Percentiles rank a stretch among this genome's conserved stretches.
Conservation (phyloP, 2,113 vertebrate genomes). For the Lampris incognitus region DNA sequence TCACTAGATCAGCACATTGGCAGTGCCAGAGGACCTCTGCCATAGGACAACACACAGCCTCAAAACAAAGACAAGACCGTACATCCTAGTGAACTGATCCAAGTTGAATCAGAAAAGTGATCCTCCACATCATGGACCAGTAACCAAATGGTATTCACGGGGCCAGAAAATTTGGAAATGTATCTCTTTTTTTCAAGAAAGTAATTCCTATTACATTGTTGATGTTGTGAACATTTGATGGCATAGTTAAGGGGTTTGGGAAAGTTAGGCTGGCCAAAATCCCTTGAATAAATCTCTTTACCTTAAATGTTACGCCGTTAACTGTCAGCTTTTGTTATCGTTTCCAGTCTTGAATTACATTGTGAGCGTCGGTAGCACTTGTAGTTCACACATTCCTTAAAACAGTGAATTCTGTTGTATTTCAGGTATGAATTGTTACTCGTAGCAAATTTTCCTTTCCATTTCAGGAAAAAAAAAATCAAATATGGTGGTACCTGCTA, state of each 20-base stretch:
- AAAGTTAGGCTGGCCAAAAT: conserved; percentile 29
- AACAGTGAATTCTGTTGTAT: conserved; percentile 65
- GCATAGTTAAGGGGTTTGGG: conserved; percentile 59
- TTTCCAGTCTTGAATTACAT: conserved; percentile 46
- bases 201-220: conserved; percentile 43
- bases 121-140: conserved; percentile 50
- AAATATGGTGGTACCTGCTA: conserved; percentile 56
- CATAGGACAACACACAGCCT: conserved; percentile 34
- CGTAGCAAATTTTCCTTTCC: conserved; percentile 55
- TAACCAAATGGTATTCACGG: conserved; percentile 22
- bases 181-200: conserved; percentile 40
- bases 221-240: conserved; percentile 52
- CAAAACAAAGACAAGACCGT: conserved; percentile 24
- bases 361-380: conserved; percentile 51
- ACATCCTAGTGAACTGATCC: conserved; percentile 25
- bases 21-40: conserved; percentile 41
- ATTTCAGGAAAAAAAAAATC: conserved; percentile 51
- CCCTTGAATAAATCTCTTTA: conserved; percentile 14
- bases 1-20: conserved; percentile 22
- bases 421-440: conserved; percentile 59
- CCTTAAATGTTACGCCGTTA: conserved; percentile 71
- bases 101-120: conserved; percentile 27
- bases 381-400: conserved; percentile 62
- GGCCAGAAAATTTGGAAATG: conserved; percentile 49
- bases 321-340: conserved; percentile 38